A percentile compares a stretch with the other conserved stretches of the same genome.
These are phyloP conservation scores for Lamprologus ornatipinnis DNA, from an alignment of 2,113 vertebrate species.

Conservation along the genomic window DNA sequence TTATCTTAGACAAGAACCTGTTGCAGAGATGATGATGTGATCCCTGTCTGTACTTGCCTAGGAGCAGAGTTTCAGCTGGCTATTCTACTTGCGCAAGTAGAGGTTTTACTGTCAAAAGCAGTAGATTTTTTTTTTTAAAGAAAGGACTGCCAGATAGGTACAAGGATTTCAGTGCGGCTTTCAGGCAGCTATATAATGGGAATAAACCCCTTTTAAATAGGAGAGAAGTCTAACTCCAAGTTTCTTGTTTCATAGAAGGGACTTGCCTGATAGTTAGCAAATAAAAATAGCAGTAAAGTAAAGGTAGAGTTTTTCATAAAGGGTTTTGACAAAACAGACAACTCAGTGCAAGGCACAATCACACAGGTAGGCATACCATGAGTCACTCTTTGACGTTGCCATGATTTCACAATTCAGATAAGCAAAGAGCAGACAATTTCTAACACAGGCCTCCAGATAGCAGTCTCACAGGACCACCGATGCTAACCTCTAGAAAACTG, in stretches of 20 bases:
- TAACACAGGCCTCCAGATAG: not conserved
- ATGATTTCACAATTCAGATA: not conserved
- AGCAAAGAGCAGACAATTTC: not conserved
- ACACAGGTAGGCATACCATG: not conserved
- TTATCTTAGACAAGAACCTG: not conserved
- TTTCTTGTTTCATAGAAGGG: not conserved
- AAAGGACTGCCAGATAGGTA: not conserved
- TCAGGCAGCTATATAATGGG: not conserved
- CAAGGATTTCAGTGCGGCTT: not conserved
- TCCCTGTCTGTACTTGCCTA: not conserved
- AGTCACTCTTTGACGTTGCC: not conserved
- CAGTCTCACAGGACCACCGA: not conserved
- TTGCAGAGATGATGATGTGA: not conserved
- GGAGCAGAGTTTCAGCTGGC: not conserved
- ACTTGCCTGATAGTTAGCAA: not conserved
- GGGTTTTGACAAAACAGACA: not conserved
- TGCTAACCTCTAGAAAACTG: not conserved
- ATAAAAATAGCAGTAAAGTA: not conserved
- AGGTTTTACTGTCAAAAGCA: not conserved
- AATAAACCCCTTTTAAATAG: not conserved
- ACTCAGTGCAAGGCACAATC: not conserved
- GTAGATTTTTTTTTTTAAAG: not conserved
- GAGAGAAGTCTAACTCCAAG: not conserved
- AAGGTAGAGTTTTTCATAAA: not conserved
- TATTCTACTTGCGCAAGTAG: not conserved